These are phyloP conservation scores for Bombus waltoni DNA, from an alignment of 1,140 invertebrate genomes.

Conservation along the genomic window DNA sequence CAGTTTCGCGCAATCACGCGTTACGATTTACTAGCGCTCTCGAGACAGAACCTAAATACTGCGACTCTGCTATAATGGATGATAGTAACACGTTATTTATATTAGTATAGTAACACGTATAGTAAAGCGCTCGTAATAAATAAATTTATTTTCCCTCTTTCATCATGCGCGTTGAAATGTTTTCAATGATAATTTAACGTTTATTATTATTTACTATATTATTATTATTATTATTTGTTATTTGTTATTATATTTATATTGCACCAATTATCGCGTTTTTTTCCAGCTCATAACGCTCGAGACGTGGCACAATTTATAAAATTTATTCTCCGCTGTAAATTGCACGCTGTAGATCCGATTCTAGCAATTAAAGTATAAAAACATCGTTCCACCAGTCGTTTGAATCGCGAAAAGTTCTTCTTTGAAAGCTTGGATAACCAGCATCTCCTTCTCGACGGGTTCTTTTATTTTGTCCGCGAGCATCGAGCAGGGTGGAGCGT, in stretches of 20 bases:
- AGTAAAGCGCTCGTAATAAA: constrained; percentile 21
- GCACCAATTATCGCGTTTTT: constrained; percentile 10
- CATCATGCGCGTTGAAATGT: not conserved
- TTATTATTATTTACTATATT: too few species aligned
- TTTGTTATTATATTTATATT: too few species aligned
- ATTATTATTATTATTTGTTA: too few species aligned
- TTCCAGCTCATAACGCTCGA: too few species aligned
- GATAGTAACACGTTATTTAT: not conserved
- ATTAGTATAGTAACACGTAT: too few species aligned
- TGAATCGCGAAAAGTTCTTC: constrained; percentile 61
- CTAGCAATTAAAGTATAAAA: constrained; percentile 63
- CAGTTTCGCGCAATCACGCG: constrained; percentile 23
- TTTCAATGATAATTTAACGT: too few species aligned
- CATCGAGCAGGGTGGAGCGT: constrained; percentile 2
- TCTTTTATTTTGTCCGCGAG: constrained; percentile 61
- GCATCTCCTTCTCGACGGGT: constrained; percentile 51
- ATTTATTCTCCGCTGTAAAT: constrained; percentile 2
- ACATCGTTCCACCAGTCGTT: constrained; percentile 57
- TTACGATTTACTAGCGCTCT: constrained; percentile 41
- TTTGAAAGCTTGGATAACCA: constrained; percentile 62
- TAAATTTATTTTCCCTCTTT: constrained; percentile 38
- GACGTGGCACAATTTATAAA: constrained; percentile 35
- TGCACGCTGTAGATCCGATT: constrained; percentile 28
- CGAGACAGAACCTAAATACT: constrained; percentile 34
- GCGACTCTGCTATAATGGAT: constrained; percentile 39